These are phyloP conservation scores for Tragopan temminckii DNA, from an alignment of 2,797 vertebrate genomes.

Conservation along the genomic window DNA sequence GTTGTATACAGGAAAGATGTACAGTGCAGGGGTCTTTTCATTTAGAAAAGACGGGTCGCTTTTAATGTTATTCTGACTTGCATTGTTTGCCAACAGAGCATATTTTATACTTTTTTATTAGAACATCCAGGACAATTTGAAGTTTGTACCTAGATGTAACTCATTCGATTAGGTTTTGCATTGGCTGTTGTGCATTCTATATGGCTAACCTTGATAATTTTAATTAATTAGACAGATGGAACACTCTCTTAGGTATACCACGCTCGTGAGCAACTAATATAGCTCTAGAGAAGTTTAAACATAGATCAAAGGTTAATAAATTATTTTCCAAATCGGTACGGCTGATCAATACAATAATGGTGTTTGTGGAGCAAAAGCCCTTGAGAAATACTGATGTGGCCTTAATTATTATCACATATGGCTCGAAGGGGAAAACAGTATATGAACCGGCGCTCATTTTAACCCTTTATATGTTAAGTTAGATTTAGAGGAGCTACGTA, in stretches of 20 bases:
- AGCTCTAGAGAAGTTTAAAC: constrained; percentile 66
- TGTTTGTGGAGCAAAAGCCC: constrained; percentile 48
- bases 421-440: constrained; percentile 64
- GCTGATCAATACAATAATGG: constrained; percentile 43
- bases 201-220: constrained; percentile 77
- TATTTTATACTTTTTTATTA: constrained; percentile 84
- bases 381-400: constrained; percentile 78
- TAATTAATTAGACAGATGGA: constrained; percentile 69
- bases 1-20: constrained; percentile 88
- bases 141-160: constrained; percentile 80
- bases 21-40: constrained; percentile 89
- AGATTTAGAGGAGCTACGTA: constrained; percentile 74
- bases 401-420: constrained; percentile 77
- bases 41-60: constrained; percentile 89
- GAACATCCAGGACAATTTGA: constrained; percentile 77
- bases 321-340: constrained; percentile 65
- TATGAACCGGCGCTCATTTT: constrained; percentile 42
- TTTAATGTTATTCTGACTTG: constrained; percentile 87
- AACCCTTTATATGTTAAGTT: constrained; percentile 74
- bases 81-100: constrained; percentile 84
- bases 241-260: constrained; percentile 62
- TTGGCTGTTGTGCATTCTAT: constrained; percentile 75
- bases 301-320: constrained; percentile 71
- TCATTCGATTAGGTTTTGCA: constrained; percentile 77
- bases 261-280: constrained; percentile 36